Evolutionary conservation across 1,140 invertebrate species (phyloP).

Genomic region (Sinella curviseta): DNA sequence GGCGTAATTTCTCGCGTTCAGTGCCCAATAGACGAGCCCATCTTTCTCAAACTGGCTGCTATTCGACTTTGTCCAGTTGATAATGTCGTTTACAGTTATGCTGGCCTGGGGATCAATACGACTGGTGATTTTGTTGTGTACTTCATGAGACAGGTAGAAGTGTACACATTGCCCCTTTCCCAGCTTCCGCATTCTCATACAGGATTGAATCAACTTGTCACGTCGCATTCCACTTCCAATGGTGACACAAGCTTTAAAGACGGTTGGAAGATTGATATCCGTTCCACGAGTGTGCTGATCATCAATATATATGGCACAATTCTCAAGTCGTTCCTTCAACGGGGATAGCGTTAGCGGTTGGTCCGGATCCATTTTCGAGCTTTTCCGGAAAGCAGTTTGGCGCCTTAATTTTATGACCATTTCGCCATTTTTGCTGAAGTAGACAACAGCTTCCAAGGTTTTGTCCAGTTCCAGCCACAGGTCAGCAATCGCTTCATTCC

Average conservation of each 20-base stretch:
- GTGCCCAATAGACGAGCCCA: constrained; percentile 28
- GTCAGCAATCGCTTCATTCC: constrained; percentile 31
- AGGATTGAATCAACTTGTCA: constrained; percentile 41
- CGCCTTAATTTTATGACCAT: constrained; percentile 22
- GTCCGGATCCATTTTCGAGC: not conserved
- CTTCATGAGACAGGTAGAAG: constrained; percentile 34
- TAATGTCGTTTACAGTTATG: not conserved
- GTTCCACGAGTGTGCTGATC: constrained; percentile 43
- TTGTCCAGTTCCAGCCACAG: constrained; percentile 28
- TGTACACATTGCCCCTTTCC: constrained; percentile 35
- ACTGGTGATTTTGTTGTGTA: not conserved
- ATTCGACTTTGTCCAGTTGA: constrained; percentile 18
- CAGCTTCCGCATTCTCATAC: constrained; percentile 42
- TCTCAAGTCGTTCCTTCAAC: not conserved
- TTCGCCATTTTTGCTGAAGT: constrained; percentile 32
- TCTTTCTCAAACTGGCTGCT: constrained; percentile 28
- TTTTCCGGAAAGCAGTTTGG: not conserved
- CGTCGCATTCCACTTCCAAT: constrained; percentile 30
- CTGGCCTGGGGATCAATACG: not conserved
- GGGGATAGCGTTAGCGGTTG: constrained; percentile 29
- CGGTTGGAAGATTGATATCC: constrained; percentile 37
- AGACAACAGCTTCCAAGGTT: constrained; percentile 29
- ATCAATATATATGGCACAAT: constrained; percentile 39
- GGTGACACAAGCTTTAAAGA: constrained; percentile 33
- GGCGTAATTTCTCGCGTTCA: not conserved